Evolutionary conservation across 1,140 invertebrate genomes (phyloP), one percentile per base, ranked within the genome.

Genomic region (Hetaerina americana): DNA sequence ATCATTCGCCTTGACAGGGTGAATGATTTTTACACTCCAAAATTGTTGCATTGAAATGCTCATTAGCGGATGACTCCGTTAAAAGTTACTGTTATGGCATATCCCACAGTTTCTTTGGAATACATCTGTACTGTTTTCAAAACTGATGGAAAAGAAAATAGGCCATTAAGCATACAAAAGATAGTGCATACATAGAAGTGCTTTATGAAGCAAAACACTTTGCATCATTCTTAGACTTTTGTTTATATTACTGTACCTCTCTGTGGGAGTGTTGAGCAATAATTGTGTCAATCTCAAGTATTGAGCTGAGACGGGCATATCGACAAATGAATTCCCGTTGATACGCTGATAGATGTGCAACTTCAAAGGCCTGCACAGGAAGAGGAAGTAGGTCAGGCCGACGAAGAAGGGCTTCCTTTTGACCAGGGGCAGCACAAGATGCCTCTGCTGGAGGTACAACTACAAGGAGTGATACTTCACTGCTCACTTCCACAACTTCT

Each of bases 271-370:
- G 95, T 72, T 95, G 94, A 3, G 96, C 95, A 72, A 96, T 85
- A 1, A 92, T 90, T 0, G 92, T 90, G 75, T 98, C 96, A 77
- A 97, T 84, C 81, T 99, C 96, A 24, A 98, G 82, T 26, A 96
- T 92, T 76, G 93, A 95, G 74, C 94, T 96, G 2, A 98, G 81
- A 40, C 94, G 87, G 0, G 93, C 92, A 81, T 97, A 98, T 76
- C 92, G 88, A 75, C 90, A 89, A 8, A 97, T 89, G 26, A 97
- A 90, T 70, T 90, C 90, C 25, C 86, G 87, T 76, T 96, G 94
- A 80, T 98, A 99, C 6, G 94, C 95, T 72, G 89, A 89, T 66
- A 96, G 82, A 77, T 97, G 93, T 66, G 96, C 92, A 90, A 96
- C 95, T 85, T 98, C 96, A 77, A 96, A 93, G n/a, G 86, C 84